Base-by-base conservation (phyloP, 1,140 invertebrate species). In the Drosophila bocki region DNA sequence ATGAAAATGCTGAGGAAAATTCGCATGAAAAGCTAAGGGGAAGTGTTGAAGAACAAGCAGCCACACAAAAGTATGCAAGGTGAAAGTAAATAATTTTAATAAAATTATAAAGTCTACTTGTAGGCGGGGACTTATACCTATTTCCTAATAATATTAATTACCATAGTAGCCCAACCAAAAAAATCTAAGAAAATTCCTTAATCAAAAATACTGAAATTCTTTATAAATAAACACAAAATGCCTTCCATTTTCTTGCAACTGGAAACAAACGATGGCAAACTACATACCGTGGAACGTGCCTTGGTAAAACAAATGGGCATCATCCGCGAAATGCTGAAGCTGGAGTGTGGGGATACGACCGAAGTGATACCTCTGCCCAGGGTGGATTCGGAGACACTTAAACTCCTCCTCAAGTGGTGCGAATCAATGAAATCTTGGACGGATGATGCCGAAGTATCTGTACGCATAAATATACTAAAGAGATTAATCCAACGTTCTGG, bases 371-470 rank as follows among this genome's bases (percentile, higher is more conserved):
- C 51, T 1, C 4, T 84, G 32, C 13, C 61, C 12, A 22, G 53
- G 1, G 35, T 84, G 7, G 41, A 57, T 5, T 56, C 76, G 1
- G 9, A 39, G 1, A 68, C 47, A 7, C 37, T 84, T 12, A 2
- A 19, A 3, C 35, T 82, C 9, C 37, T 82, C 5, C 17, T 82
- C 9, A 58, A 42, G 9, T 84, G 76, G 81, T 84, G 65, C n/a
- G 9, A 47, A 2, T 7, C 29, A 1, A 15, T 70, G 2, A 19
- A 7, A 1, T 0, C 19, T 7, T n/a, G 7, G 2, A 3, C 2
- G 5, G 5, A 39, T 1, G 8, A n/a, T 0, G 5, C 5, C 13
- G 4, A 22, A 1, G 4, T 26, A 9, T 6, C 8, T 1, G 53
- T 7, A 8, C 35, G 35, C 4, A 4, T 39, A 3, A 3, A 0